These are phyloP conservation scores for Nysson spinosus DNA, from an alignment of 2,888 invertebrate species.

Conservation along the genomic window DNA sequence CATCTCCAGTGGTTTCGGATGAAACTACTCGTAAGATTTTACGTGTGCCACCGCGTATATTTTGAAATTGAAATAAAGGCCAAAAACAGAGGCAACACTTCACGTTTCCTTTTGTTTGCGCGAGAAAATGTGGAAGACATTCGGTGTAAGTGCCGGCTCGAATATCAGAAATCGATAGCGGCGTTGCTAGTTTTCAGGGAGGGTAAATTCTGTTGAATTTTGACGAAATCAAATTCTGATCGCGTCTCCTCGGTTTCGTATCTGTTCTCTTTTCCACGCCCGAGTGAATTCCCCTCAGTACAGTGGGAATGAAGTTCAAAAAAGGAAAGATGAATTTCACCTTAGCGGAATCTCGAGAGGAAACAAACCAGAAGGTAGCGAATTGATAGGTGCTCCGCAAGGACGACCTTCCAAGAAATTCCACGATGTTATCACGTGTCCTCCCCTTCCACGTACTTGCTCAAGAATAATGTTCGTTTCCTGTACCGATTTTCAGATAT, in stretches of 20 bases:
- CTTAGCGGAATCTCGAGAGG: constrained; percentile 19
- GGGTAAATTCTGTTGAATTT: constrained; percentile 41
- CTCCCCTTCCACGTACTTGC: constrained; percentile 59
- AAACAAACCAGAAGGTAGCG: constrained; percentile 1
- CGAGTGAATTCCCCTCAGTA: too few species aligned
- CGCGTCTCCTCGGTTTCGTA: constrained; percentile 31
- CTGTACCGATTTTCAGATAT: constrained; percentile 60
- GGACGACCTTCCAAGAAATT: constrained; percentile 46
- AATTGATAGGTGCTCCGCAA: constrained; percentile 15
- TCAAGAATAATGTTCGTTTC: constrained; percentile 71
- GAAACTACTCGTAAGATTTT: too few species aligned
- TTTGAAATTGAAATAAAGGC: too few species aligned
- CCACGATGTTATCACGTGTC: constrained; percentile 67
- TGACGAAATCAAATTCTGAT: constrained; percentile 34
- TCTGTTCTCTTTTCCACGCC: constrained; percentile 24
- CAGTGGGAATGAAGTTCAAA: constrained; percentile 1
- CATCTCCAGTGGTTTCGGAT: too few species aligned
- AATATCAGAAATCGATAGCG: too few species aligned
- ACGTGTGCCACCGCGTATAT: too few species aligned
- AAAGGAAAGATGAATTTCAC: constrained; percentile 26
- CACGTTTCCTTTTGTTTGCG: too few species aligned
- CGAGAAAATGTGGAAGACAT: too few species aligned
- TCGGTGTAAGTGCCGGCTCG: too few species aligned
- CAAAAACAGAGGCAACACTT: too few species aligned
- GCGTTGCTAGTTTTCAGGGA: background rate